Conservation (phyloP, 2,888 invertebrate species). For the Disparrhopalites patrizii region DNA sequence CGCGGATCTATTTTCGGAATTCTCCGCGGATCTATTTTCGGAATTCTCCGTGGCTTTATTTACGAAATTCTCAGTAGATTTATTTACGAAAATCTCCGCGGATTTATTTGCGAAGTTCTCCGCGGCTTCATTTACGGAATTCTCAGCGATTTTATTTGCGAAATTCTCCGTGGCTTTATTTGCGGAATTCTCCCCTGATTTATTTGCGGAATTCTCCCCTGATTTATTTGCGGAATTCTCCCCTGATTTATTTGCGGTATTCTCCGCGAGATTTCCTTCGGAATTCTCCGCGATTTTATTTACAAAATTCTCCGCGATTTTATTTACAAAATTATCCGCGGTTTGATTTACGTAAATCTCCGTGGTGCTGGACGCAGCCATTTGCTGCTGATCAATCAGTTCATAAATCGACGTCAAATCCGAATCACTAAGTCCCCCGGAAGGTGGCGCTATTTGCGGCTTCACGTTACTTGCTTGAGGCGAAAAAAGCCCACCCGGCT, state of each 20-base stretch:
- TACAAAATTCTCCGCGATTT: too few relatives aligned
- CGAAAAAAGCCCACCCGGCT: neutral
- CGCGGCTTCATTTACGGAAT: too few relatives aligned
- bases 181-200: too few relatives aligned
- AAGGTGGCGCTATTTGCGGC: slow-evolving; percentile 2
- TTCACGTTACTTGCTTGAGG: slow-evolving; percentile 12
- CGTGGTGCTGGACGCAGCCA: neutral
- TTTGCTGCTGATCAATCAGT: slow-evolving; percentile 31
- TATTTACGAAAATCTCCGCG: neutral
- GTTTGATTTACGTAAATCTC: too few relatives aligned
- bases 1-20: neutral
- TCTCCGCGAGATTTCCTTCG: too few relatives aligned
- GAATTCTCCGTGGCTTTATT: neutral
- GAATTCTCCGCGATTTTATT: too few relatives aligned
- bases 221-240: too few relatives aligned
- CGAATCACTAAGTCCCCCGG: slow-evolving; percentile 30
- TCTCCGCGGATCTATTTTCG: neutral
- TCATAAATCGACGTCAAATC: slow-evolving; percentile 41
- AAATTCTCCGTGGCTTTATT: too few relatives aligned
- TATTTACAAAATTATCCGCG: too few relatives aligned
- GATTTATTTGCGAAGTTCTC: neutral
- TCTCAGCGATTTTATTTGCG: too few relatives aligned
- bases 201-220: too few relatives aligned
- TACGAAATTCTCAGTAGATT: neutral
- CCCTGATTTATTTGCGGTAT: too few relatives aligned